Evolutionary conservation across 2,113 vertebrate genomes (phyloP), one percentile per base, ranked within the genome.

Genomic region (Pygoscelis antarcticus): DNA sequence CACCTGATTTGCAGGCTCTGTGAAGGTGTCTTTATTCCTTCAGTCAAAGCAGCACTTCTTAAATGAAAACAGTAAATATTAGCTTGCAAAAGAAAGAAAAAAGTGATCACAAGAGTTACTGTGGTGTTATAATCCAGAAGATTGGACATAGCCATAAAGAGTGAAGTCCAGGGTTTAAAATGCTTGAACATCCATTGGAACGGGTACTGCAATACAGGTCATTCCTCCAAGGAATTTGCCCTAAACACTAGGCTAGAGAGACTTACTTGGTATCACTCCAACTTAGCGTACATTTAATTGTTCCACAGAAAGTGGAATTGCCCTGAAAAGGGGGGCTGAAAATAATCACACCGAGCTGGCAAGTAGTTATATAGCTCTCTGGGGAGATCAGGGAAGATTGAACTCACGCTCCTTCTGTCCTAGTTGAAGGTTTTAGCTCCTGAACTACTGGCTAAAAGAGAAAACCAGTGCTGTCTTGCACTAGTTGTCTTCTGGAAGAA

Each of bases 161-260:
- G 29, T 36, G n/a, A 69, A 61, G 16, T 38, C 47, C 8, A 25
- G 34, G 11, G 6, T 87, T 93, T 72, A 44, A 87, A 84, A 58
- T 57, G 47, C 5, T 2, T 3, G 5, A 66, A 57, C 34, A 22
- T 80, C 19, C 16, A 30, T 76, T 46, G 9, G 68, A 80, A 57
- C 1, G 1, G 5, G 34, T 66, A 47, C 29, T 76, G 34, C 40
- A 40, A 10, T 25, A 71, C 29, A 42, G 34, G 23, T 77, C 15
- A 11, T 38, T 72, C 26, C 47, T 84, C 52, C 17, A 29, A 22
- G 58, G 38, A 58, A 52, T 87, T 71, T 84, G 25, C 16, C 27
- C n/a, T 60, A 21, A 77, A 58, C 19, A n/a, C 0, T 0, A 62
- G 13, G 34, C 61, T 51, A 38, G n/a, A 75, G 60, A 52, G 42